Conservation (phyloP, 2,113 vertebrate genomes). For the Azemiops feae region DNA sequence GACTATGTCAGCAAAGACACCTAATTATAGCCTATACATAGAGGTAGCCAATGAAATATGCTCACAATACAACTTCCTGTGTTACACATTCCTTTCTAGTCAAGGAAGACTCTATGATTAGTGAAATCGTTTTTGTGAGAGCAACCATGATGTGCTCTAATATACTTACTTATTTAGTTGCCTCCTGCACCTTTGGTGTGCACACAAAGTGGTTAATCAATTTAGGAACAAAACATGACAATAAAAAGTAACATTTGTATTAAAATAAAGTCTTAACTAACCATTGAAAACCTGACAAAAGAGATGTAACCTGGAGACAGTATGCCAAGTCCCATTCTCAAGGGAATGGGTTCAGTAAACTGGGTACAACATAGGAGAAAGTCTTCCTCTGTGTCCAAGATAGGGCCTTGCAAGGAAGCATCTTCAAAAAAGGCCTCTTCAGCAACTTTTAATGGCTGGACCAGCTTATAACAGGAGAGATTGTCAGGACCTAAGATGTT, state of each 20-base stretch:
- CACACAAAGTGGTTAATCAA: background rate
- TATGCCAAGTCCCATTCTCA: background rate
- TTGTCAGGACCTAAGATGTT: no score
- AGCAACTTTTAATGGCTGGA: no score
- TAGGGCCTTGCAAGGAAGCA: background rate
- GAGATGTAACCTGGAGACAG: background rate
- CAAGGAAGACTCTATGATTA: background rate
- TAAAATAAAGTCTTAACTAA: background rate
- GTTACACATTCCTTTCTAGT: background rate
- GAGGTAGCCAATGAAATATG: background rate
- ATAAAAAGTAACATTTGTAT: background rate
- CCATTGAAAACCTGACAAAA: background rate
- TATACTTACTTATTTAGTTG: background rate
- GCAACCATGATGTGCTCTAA: background rate
- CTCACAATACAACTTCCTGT: background rate
- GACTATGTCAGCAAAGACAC: background rate
- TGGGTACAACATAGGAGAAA: background rate
- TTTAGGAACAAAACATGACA: background rate
- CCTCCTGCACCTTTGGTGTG: background rate
- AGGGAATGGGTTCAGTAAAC: background rate
- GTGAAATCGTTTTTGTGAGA: background rate
- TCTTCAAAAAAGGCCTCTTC: background rate
- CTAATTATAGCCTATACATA: background rate
- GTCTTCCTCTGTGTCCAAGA: background rate
- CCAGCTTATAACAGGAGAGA: no score